These are phyloP conservation scores for Maniola jurtina DNA, from an alignment of 1,140 invertebrate genomes.

Conservation along the genomic window DNA sequence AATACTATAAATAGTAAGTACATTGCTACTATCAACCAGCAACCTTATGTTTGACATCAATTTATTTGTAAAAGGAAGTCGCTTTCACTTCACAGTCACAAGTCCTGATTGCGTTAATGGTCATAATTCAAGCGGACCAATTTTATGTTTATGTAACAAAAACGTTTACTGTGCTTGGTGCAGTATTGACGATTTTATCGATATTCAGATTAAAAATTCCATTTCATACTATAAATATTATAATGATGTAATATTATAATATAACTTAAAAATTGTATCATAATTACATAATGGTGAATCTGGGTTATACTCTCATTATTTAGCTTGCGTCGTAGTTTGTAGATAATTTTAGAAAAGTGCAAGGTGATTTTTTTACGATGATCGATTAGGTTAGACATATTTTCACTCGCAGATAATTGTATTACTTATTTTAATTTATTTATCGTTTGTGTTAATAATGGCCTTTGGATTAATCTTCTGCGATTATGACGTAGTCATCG, in stretches of 20 bases:
- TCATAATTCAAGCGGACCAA: slow-evolving; percentile 14
- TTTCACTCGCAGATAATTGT: too few species aligned
- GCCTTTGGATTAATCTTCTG: too few species aligned
- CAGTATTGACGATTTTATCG: not conserved
- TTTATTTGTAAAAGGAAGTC: slow-evolving; percentile 34
- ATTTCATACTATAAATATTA: not conserved
- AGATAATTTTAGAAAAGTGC: not conserved
- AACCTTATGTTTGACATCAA: slow-evolving; percentile 28
- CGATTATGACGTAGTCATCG: too few species aligned
- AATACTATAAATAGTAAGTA: not conserved
- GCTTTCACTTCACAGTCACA: slow-evolving; percentile 32
- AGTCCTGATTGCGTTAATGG: slow-evolving; percentile 25
- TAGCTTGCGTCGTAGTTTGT: not conserved
- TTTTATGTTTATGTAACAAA: slow-evolving; percentile 5
- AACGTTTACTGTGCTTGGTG: not conserved
- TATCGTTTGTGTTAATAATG: too few species aligned
- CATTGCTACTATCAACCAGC: slow-evolving; percentile 12
- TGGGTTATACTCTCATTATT: slow-evolving; percentile 2
- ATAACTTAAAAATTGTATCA: not conserved
- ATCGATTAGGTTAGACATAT: too few species aligned
- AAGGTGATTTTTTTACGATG: not conserved
- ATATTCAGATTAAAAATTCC: not conserved
- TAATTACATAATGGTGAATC: not conserved
- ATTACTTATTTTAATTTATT: too few species aligned
- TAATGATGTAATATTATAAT: not conserved